Evolutionary conservation across 2,113 vertebrate species (phyloP).

Genomic region (Megaceryle maxima): DNA sequence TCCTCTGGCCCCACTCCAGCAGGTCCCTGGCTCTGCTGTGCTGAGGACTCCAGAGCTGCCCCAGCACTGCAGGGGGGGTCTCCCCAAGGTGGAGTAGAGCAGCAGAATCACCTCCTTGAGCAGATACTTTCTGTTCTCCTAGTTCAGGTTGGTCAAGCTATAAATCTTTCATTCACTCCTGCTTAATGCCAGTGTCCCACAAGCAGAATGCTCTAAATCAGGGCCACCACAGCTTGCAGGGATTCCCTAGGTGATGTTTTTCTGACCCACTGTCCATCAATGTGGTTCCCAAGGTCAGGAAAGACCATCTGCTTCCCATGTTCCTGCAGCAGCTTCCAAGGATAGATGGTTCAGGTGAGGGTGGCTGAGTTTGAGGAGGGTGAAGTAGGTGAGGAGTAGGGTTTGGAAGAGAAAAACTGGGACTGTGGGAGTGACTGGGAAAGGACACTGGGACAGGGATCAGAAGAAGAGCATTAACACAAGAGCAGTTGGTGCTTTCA

Average conservation of each 20-base stretch:
- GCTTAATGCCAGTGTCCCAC: background rate
- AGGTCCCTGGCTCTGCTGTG: too few species aligned
- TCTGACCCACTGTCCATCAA: too few species aligned
- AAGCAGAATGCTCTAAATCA: background rate
- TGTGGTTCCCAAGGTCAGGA: background rate
- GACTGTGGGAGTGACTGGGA: background rate
- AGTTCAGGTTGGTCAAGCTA: background rate
- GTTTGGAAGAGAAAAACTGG: background rate
- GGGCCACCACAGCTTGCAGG: background rate
- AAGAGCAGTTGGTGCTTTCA: background rate
- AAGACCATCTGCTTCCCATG: background rate
- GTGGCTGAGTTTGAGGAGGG: background rate
- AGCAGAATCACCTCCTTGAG: too few species aligned
- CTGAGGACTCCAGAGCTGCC: too few species aligned
- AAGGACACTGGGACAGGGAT: background rate
- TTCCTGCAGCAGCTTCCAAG: background rate
- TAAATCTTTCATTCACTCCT: background rate
- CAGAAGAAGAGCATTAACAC: background rate
- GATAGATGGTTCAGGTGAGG: background rate
- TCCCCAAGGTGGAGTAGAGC: too few species aligned
- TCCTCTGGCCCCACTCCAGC: too few species aligned
- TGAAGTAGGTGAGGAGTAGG: background rate
- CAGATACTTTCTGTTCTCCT: background rate
- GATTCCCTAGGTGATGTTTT: background rate
- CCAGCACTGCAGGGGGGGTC: too few species aligned